Base-by-base conservation (phyloP, 2,888 invertebrate species). In the Lamellibrachia columna region DNA sequence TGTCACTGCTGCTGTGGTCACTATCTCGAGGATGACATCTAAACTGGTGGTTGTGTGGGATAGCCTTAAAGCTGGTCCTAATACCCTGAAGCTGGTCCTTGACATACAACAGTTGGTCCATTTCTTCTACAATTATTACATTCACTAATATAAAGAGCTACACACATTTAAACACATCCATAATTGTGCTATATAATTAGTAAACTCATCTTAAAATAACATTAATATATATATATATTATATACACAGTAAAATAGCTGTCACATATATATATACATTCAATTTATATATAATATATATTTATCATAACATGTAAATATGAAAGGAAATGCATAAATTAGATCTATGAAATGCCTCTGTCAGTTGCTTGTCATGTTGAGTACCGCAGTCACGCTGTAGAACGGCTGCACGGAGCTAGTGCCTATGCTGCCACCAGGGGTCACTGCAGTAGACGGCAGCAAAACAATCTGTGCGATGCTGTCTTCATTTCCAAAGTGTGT, bases 401-500 rank as follows among this genome's bases (percentile, higher is more conserved):
- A 75, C 15, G 75, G 22, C 75, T 75, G 75, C 75, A 75, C 15
- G 22, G 75, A 22, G 75, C 15, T 75, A 75, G 75, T 75, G 75
- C 75, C 22, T 15, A 7, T 22, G 15, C 3, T 75, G 15, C 15
- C 75, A 75, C 75, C 75, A 75, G 75, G 75, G 15, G 75, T 75
- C 75, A 15, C 75, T 75, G n/a, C n/a, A 3, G 22, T 75, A 75
- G 75, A 75, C 75, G 15, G 75, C 3, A 75, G n/a, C 22, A 75
- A 22, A 75, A 75, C 75, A 22, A 6, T 75, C 22, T n/a, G 22
- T 22, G 22, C n/a, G 75, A 75, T 6, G 22, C 75, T 75, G 75
- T 75, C 75, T 22, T 75, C 75, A 22, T 75, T n/a, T 22, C 75
- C 75, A 22, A 75, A 75, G 75, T 93, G 93, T 90, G 91, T 92